Evolutionary conservation across 1,140 invertebrate species (phyloP), one percentile per base, ranked within the genome.

Genomic region (Drosophila subpulchrella): DNA sequence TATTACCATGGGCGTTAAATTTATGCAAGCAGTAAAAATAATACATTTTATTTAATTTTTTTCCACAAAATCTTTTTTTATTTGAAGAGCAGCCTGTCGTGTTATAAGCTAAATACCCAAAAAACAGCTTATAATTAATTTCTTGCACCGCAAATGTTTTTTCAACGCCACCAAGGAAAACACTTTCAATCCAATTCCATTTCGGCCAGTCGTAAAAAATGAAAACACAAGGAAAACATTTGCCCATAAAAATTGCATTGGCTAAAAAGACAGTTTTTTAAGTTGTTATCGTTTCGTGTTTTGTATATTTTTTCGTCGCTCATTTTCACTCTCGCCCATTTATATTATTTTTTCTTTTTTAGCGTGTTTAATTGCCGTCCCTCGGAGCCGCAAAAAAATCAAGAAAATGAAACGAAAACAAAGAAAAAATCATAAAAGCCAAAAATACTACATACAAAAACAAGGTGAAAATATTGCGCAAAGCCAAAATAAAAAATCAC

Each of bases 401-500:
- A 78, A 71, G 53, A 79, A 62, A 51, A 75, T 75, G 15, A 75
- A 75, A 51, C 44, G 46, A 59, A 75, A 74, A 53, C 54, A 67
- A 42, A 77, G 56, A 41, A 70, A 66, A 63, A 56, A 56, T 44
- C 67, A 47, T 60, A 59, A 72, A 51, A 72, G 47, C 70, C 67
- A 53, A 75, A 74, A 74, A 74, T 59, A 71, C 55, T 47, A 57
- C 65, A 51, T 68, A 59, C 63, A 60, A 62, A 70, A 80, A 74
- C 73, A 63, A 82, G 74, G 74, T 82, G 68, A 82, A 82, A 82
- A 75, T 78, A 78, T 78, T 63, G 55, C 48, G 46, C 63, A 81
- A 81, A 78, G 46, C 58, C 13, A 57, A 60, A 71, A 39, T 27
- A n/a, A 68, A 42, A 27, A 74, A 78, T 17, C 44, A 56, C 13